Evolutionary conservation across 2,797 vertebrate genomes (phyloP).

Genomic region (Microctenopoma lineatum): DNA sequence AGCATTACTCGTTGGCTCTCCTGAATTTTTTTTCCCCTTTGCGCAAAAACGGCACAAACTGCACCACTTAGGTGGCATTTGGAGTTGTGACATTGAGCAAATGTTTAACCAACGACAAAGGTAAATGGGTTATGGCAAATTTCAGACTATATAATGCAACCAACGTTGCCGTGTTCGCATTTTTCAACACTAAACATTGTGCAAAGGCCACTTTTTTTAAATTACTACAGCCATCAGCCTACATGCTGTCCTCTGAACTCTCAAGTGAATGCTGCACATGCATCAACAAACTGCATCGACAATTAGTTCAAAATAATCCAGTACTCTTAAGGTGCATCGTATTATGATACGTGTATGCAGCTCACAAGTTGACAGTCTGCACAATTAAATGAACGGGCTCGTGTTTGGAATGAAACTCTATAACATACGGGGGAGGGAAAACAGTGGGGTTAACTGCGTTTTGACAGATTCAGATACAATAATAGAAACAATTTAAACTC

Average conservation of each 20-base stretch:
- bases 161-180: slow-evolving; percentile 30
- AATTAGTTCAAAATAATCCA: slow-evolving; percentile 21
- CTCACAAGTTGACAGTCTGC: slow-evolving; percentile 36
- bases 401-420: slow-evolving; percentile 9
- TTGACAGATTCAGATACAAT: slow-evolving; percentile 15
- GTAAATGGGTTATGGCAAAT: slow-evolving; percentile 5
- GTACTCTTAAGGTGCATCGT: background rate
- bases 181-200: slow-evolving; percentile 14
- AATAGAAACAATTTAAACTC: slow-evolving; percentile 53
- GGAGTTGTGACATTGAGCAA: slow-evolving; percentile 6
- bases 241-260: slow-evolving; percentile 31
- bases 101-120: slow-evolving; percentile 3
- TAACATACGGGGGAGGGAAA: background rate
- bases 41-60: slow-evolving; percentile 55
- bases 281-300: slow-evolving; percentile 9
- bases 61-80: slow-evolving; percentile 31
- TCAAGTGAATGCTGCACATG: slow-evolving; percentile 10
- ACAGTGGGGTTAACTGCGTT: slow-evolving; percentile 11
- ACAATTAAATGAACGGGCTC: background rate
- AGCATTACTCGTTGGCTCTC: slow-evolving; percentile 53
- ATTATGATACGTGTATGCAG: slow-evolving; percentile 1
- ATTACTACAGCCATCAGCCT: background rate
- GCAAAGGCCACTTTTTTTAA: slow-evolving; percentile 26
- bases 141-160: slow-evolving; percentile 5
- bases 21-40: slow-evolving; percentile 44